Conservation (phyloP, 2,797 vertebrate genomes). For the Limnodromus scolopaceus region DNA sequence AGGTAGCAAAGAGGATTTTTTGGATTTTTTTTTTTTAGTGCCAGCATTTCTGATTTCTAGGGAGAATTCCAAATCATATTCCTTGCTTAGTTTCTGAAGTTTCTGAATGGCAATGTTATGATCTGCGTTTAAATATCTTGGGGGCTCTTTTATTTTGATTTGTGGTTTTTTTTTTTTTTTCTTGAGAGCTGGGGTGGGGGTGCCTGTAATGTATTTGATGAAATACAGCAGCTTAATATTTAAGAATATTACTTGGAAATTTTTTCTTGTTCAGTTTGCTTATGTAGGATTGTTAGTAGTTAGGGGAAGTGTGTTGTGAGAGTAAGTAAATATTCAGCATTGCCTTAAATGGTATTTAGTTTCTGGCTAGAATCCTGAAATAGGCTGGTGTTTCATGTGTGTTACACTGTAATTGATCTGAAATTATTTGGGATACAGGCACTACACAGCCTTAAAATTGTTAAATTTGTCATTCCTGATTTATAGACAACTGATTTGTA, state of each 20-base stretch:
- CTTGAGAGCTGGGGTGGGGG: fast-evolving
- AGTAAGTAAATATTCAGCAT: background rate
- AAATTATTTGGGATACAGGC: background rate
- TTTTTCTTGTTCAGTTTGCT: background rate
- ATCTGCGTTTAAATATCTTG: background rate
- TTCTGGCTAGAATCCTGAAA: background rate
- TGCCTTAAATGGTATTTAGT: background rate
- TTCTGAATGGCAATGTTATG: background rate
- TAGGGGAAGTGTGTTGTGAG: background rate
- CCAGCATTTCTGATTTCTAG: background rate
- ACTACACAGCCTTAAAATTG: background rate
- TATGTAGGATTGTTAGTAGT: background rate
- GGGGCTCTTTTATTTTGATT: background rate
- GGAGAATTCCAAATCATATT: background rate
- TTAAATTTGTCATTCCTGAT: background rate
- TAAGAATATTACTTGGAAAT: background rate
- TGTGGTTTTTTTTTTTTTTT: no score
- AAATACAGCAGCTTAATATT: background rate
- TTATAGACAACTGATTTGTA: background rate
- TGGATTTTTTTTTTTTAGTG: background rate
- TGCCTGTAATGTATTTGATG: background rate
- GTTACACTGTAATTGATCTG: background rate
- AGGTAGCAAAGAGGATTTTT: background rate
- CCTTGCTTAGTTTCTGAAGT: background rate
- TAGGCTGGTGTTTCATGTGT: background rate